Evolutionary conservation across 2,113 vertebrate species (phyloP).

Genomic region (Crotalus helleri): DNA sequence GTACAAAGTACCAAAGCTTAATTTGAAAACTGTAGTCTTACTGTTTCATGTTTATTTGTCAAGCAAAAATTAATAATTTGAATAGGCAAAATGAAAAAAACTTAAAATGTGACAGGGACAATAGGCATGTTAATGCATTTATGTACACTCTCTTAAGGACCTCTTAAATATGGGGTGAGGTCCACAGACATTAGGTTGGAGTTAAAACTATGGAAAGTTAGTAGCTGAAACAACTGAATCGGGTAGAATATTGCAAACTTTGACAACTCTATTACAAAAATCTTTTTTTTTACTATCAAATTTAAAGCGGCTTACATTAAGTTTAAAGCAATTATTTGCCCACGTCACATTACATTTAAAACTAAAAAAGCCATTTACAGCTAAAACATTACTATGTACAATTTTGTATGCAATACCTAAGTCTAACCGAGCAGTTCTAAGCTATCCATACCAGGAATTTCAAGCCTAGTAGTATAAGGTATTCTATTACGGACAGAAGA

Average conservation of each 20-base stretch:
- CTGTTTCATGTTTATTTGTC: not conserved
- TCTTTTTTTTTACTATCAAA: not conserved
- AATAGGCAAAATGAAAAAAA: not conserved
- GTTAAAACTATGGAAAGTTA: not conserved
- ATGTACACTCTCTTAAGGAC: too few species aligned
- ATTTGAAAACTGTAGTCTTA: too few species aligned
- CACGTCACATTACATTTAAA: not conserved
- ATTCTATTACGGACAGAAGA: not conserved
- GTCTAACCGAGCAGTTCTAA: rapidly evolving
- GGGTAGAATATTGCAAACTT: not conserved
- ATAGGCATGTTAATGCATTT: too few species aligned
- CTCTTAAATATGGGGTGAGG: too few species aligned
- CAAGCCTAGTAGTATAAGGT: not conserved
- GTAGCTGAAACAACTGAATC: not conserved
- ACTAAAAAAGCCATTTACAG: not conserved
- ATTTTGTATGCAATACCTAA: not conserved
- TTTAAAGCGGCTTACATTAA: not conserved
- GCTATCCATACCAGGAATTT: not conserved
- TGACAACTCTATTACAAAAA: not conserved
- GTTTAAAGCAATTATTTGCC: not conserved
- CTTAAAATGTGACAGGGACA: too few species aligned
- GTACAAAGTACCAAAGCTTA: too few species aligned
- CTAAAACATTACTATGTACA: not conserved
- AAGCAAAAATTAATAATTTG: not conserved
- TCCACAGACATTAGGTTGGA: too few species aligned